Conservation (phyloP, 1,140 invertebrate genomes). For the Lasaia peninsularis region DNA sequence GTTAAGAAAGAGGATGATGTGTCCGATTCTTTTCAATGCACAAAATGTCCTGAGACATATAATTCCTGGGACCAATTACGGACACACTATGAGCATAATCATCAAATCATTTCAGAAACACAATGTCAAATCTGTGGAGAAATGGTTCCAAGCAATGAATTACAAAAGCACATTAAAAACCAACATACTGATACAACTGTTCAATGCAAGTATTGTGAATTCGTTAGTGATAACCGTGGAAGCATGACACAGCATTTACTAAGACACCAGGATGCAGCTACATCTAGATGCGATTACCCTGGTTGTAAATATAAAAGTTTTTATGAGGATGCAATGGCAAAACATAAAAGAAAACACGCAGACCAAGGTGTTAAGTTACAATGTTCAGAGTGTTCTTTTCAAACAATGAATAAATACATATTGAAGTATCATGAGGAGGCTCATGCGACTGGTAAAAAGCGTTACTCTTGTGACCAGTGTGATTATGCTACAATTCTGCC, state of each 20-base stretch:
- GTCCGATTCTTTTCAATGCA: slow-evolving; percentile 51
- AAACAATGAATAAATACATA: slow-evolving; percentile 68
- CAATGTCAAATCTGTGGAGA: slow-evolving; percentile 68
- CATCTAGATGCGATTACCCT: neutral
- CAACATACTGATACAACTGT: slow-evolving; percentile 39
- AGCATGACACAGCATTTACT: slow-evolving; percentile 61
- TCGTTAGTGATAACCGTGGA: slow-evolving; percentile 40
- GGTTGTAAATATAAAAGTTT: slow-evolving; percentile 60
- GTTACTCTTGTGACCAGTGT: slow-evolving; percentile 59
- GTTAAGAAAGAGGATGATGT: slow-evolving; percentile 54
- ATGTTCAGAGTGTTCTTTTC: slow-evolving; percentile 56
- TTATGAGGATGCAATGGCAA: slow-evolving; percentile 60
- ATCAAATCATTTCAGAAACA: slow-evolving; percentile 42
- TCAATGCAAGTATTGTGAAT: slow-evolving; percentile 59
- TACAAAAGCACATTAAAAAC: slow-evolving; percentile 60
- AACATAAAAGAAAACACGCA: slow-evolving; percentile 53
- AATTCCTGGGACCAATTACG: slow-evolving; percentile 48
- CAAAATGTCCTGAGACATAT: slow-evolving; percentile 53
- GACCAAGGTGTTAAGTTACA: slow-evolving; percentile 60
- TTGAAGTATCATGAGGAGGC: slow-evolving; percentile 66
- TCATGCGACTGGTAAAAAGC: slow-evolving; percentile 57
- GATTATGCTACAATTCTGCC: slow-evolving; percentile 63
- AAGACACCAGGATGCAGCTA: neutral
- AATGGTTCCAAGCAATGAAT: slow-evolving; percentile 41
- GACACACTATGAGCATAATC: slow-evolving; percentile 52